Base-by-base conservation (phyloP, 2,113 vertebrate genomes). In the Plotosus lineatus region DNA sequence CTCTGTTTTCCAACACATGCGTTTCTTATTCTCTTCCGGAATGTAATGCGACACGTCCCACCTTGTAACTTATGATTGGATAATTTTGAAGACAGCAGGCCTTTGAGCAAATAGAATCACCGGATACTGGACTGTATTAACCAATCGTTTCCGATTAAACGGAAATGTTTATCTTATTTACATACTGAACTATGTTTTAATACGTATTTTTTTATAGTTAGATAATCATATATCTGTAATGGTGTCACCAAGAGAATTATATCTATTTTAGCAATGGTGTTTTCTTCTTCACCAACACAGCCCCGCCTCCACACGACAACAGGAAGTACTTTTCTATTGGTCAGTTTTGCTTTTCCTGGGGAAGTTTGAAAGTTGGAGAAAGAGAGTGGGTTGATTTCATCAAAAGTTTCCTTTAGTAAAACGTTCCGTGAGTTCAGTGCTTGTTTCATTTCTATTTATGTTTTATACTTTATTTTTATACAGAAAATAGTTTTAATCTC, bases 301-400 rank as follows among this genome's bases (percentile, higher is more conserved):
- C 15, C 40, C 21, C 72, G 46, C 46, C 77, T 40, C 60, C 12
- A 33, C 12, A 33, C 26, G 9, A 15, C 31, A 56, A 48, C 38
- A 4, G 26, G 72, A 44, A 44, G 68, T 56, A 1, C 26, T 15
- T 77, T 4, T 51, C 69, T 69, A 86, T 86, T 81, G 85, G 85
- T 38, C 71, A 14, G 11, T 33, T 53, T 1, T 44, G 28, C 44
- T 76, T 46, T 40, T 51, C 75, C 55, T 23, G 55, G 75, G 15
- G 48, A 56, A 36, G 6, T 86, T 86, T 84, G 85, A 86, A 86
- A 79, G 75, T 69, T 63, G 69, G 38, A 42, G 21, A 44, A n/a
- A 23, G 23, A 44, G 26, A 2, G 44, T 6, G 1, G 3, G 6
- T 46, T 14, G 2, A 11, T 4, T 19, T n/a, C n/a, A n/a, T n/a